Evolutionary conservation across 2,888 invertebrate species (phyloP).

Genomic region (Ceriagrion tenellum): DNA sequence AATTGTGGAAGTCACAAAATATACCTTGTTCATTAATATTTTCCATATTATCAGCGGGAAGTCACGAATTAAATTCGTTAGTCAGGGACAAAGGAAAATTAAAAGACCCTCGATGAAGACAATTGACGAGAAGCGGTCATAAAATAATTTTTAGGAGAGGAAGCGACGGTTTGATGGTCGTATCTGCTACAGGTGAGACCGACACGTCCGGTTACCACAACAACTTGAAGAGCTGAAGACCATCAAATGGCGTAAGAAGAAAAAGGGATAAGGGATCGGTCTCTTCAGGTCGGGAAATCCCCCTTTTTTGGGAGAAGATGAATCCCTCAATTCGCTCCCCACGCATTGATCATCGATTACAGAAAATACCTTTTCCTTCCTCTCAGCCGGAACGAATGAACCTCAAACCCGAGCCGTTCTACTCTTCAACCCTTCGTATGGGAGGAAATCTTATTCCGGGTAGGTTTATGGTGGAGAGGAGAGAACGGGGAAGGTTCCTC

Average conservation of each 20-base stretch:
- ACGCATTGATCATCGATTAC: constrained; percentile 34
- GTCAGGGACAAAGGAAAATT: too few relatives aligned
- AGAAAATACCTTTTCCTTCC: neutral
- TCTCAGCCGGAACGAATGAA: neutral
- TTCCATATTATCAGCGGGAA: too few relatives aligned
- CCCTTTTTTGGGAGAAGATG: neutral
- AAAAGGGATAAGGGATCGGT: neutral
- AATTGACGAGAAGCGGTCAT: neutral
- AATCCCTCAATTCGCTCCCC: constrained; percentile 4
- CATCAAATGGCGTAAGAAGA: neutral
- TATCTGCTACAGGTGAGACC: neutral
- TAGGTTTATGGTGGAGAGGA: neutral
- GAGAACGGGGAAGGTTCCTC: neutral
- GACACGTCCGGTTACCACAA: neutral
- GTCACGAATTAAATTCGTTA: too few relatives aligned
- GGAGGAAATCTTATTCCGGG: neutral
- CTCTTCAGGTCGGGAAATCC: neutral
- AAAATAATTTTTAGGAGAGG: neutral
- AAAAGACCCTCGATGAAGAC: neutral
- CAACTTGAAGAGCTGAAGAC: neutral
- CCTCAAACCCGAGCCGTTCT: neutral
- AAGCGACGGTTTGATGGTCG: neutral
- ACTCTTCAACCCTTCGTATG: neutral
- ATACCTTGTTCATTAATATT: too few relatives aligned
- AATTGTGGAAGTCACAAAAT: too few relatives aligned